Base-by-base conservation (phyloP, 1,140 invertebrate genomes). In the Heliconius nattereri region DNA sequence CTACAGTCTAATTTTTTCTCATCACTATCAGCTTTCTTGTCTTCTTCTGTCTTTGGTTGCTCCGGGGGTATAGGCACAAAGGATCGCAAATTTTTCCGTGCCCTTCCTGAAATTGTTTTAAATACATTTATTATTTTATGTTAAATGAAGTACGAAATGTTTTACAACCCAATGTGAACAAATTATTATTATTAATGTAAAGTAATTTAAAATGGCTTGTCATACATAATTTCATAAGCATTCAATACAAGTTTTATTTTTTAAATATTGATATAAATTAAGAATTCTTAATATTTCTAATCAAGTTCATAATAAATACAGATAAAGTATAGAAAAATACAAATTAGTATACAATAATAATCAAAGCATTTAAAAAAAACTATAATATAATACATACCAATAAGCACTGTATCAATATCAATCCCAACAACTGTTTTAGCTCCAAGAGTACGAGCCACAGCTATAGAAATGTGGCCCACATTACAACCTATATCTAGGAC, bases 401-500 rank as follows among this genome's bases (percentile, higher is more conserved):
- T 98, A 75, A 99, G 95, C 78, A 97, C 96, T 49, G 96, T 94
- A 95, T 99, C 99, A 87, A 99, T 99, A 91, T 99, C 99, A 71
- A 99, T 97, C 54, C 99, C 99, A 54, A 98, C 96, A 77, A 99
- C 97, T 84, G 97, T 97, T 76, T 96, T 96, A 3, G 99, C 98
- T 49, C 96, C 95, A 89, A 98, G 97, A 86, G 98, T 97, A 81
- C 97, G 95, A 0, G 98, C 99, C 73, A 99, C 95, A 0, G 97
- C 97, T 26, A 98, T 95, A 3, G 99, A 99, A 71, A 99, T 96
- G 90, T 99, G 98, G 3, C 99, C 99, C 83, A 98, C 97, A 95
- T 99, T 99, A 92, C 99, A 99, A 13, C 99, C 99, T 89, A 99
- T 98, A 89, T 99, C 99, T 60, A 99, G 95, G 32, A 99, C 97